Base-by-base conservation (phyloP, 2,888 invertebrate species). In the Leucoma salicis region DNA sequence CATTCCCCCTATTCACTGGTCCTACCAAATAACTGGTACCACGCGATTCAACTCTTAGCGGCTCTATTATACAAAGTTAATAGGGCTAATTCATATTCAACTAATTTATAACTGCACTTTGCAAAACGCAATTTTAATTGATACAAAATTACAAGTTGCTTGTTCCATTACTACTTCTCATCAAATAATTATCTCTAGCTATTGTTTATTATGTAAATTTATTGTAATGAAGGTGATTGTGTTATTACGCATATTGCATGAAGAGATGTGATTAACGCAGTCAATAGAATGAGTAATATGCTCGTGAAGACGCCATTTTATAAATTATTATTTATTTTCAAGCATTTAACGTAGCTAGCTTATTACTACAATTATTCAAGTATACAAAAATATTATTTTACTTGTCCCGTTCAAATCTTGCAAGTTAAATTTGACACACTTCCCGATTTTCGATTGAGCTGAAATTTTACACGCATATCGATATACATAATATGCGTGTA, bases 41-140 rank as follows among this genome's bases (percentile, higher is more conserved):
- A 62, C 53, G 65, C 65, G 47, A 63, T 62, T 41, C 27, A 35
- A 33, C 45, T 34, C 35, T 64, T 58, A 62, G 47, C 31, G 4
- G 15, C n/a, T 11, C 11, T 25, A 49, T 53, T 42, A 41, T 50
- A 57, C 41, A 42, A 44, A 46, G 31, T 47, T n/a, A n/a, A n/a
- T n/a, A n/a, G n/a, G n/a, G n/a, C 42, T 40, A 42, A 49, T 42
- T 56, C 39, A 39, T 46, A 41, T 33, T 32, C 32, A 57, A 40
- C 49, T 47, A 46, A 46, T 43, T 46, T 45, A 31, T 45, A 27
- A 32, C 24, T 41, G 15, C 36, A 40, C 13, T 37, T 57, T 42
- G 42, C 29, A 36, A 53, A 57, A 54, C 46, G 49, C 47, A 47
- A 61, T 21, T 35, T 35, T 61, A 54, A 61, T 59, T 46, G 40